These are phyloP conservation scores for Chrysochloris asiatica DNA, from an alignment of 2,113 vertebrate genomes.

Conservation along the genomic window DNA sequence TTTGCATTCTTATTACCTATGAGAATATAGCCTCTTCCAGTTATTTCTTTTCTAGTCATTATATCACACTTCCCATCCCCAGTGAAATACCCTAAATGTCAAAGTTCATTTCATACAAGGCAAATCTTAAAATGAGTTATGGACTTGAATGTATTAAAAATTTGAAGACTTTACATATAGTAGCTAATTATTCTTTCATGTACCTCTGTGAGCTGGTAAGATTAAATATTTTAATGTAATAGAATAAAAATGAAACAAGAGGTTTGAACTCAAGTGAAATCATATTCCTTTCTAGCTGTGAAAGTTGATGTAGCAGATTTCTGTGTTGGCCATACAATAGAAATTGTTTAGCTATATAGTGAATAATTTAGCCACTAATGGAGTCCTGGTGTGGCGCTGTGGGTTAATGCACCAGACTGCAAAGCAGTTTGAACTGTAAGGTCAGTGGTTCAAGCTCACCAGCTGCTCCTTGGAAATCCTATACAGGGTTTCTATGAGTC, in stretches of 20 bases:
- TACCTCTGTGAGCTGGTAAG: neutral
- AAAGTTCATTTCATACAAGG: conserved; percentile 24
- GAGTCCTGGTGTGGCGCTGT: too few species aligned
- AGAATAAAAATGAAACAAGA: conserved; percentile 49
- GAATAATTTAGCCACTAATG: conserved; percentile 15
- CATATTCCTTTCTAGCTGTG: neutral
- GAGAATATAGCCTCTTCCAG: conserved; percentile 49
- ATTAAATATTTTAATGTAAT: conserved; percentile 52
- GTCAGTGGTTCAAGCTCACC: too few species aligned
- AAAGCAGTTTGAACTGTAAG: too few species aligned
- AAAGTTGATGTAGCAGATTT: neutral
- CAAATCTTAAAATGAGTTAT: conserved; percentile 38
- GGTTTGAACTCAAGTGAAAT: neutral
- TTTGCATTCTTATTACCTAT: conserved; percentile 27
- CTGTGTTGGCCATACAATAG: too few species aligned
- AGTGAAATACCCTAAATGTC: neutral
- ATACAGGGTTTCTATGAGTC: too few species aligned
- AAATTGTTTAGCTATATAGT: conserved; percentile 1
- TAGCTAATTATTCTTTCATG: conserved; percentile 44
- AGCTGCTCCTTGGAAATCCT: too few species aligned
- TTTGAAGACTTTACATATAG: conserved; percentile 33
- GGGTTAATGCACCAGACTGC: too few species aligned
- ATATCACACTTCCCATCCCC: neutral
- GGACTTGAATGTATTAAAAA: conserved; percentile 40
- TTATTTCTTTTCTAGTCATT: conserved; percentile 36